phyloP scores from a whole-genome alignment of 2,113 vertebrate species.

The Xiphophorus maculatus region DNA sequence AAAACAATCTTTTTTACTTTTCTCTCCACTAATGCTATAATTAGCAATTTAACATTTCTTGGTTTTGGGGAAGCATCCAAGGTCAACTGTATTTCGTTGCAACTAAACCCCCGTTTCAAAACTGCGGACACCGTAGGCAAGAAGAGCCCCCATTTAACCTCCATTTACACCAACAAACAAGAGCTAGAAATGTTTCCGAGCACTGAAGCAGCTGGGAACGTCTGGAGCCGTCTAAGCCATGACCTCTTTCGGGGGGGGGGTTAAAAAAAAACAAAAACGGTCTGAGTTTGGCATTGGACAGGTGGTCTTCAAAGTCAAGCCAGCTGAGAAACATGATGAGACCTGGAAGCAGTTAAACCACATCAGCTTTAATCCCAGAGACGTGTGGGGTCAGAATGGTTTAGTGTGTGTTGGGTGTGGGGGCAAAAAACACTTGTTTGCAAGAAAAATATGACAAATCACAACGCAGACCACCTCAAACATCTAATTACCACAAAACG shows the following conservation, averaged over 20 bases:
- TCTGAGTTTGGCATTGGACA: slow-evolving; percentile 48
- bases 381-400: slow-evolving; percentile 50
- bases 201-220: slow-evolving; percentile 40
- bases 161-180: slow-evolving; percentile 10
- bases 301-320: slow-evolving; percentile 68
- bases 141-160: slow-evolving; percentile 38
- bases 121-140: slow-evolving; percentile 24
- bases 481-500: slow-evolving; percentile 15
- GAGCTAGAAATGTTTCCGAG: slow-evolving; percentile 24
- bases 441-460: slow-evolving; percentile 49
- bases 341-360: slow-evolving; percentile 68
- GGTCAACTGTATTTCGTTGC: slow-evolving; percentile 57
- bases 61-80: slow-evolving; percentile 65
- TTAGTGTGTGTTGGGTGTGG: slow-evolving; percentile 26
- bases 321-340: slow-evolving; percentile 47
- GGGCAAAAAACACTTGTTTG: slow-evolving; percentile 73
- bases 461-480: slow-evolving; percentile 17
- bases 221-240: slow-evolving; percentile 35
- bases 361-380: slow-evolving; percentile 52
- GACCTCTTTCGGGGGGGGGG: slow-evolving; percentile 33
- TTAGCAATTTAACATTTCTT: slow-evolving; percentile 63
- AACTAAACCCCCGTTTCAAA: slow-evolving; percentile 45
- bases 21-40: slow-evolving; percentile 53
- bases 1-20: slow-evolving; percentile 40
- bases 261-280: slow-evolving; percentile 30